Evolutionary conservation across 1,140 invertebrate species (phyloP).

Genomic region (Micrasema minimum): DNA sequence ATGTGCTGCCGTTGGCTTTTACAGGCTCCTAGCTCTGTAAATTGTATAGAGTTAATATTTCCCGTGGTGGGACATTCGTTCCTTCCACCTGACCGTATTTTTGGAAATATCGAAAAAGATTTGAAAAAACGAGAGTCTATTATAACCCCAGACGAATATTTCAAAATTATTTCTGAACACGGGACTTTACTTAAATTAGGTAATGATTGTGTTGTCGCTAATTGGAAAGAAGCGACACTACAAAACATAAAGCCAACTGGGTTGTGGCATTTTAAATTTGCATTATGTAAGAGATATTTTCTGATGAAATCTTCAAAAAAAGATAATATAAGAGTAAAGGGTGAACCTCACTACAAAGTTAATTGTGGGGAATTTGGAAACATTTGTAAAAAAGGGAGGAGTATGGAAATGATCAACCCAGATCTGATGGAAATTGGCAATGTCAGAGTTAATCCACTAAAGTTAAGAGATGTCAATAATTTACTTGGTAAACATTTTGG

Average conservation of each 20-base stretch:
- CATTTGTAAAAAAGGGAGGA: too few relatives aligned
- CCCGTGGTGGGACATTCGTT: conserved; percentile 7
- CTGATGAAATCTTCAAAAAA: too few relatives aligned
- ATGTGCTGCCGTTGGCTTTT: neutral
- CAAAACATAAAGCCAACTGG: neutral
- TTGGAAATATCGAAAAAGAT: conserved; percentile 14
- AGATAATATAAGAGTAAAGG: too few relatives aligned
- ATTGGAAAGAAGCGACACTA: neutral
- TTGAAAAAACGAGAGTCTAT: neutral
- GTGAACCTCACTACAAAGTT: too few relatives aligned
- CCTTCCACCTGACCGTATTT: neutral
- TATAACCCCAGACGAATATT: neutral
- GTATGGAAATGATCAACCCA: too few relatives aligned
- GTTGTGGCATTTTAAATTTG: neutral
- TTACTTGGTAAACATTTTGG: conserved; percentile 12
- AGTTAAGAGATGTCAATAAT: neutral
- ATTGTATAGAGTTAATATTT: neutral
- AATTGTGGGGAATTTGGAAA: too few relatives aligned
- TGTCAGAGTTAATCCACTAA: neutral
- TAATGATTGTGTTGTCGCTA: neutral
- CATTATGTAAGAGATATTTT: neutral
- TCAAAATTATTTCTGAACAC: neutral
- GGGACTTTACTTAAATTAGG: neutral
- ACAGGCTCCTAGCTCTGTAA: neutral
- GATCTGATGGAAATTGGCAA: neutral